These are phyloP conservation scores for Micropoecilia bifurca DNA, from an alignment of 2,797 vertebrate species.

Conservation along the genomic window DNA sequence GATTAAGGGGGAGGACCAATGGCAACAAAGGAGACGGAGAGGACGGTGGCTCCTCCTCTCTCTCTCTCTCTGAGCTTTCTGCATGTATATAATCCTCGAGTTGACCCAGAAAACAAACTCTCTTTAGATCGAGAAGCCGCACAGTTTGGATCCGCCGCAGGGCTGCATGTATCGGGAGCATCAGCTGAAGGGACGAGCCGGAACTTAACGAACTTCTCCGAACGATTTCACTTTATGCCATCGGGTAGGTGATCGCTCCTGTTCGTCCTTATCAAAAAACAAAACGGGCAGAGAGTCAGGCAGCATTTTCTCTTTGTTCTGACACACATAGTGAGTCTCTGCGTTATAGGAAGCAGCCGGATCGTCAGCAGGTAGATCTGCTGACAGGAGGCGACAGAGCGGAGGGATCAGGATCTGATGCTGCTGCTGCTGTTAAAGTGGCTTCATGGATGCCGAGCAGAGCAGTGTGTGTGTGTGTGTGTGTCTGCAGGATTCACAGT, in stretches of 20 bases:
- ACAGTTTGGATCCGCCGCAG: slow-evolving; percentile 59
- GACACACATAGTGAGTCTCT: background rate
- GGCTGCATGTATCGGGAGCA: slow-evolving; percentile 69
- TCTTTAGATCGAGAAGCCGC: slow-evolving; percentile 59
- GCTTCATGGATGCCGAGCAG: background rate
- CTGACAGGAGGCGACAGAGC: background rate
- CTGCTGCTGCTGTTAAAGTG: background rate
- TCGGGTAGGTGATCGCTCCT: slow-evolving; percentile 54
- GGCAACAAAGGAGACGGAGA: slow-evolving; percentile 78
- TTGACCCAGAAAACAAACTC: slow-evolving; percentile 86
- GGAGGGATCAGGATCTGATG: background rate
- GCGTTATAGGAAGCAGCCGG: background rate
- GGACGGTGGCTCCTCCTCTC: slow-evolving; percentile 72
- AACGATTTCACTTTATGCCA: slow-evolving; percentile 32
- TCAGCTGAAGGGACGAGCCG: slow-evolving; percentile 59
- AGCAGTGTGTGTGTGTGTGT: background rate
- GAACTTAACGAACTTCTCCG: slow-evolving; percentile 51
- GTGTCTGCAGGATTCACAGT: background rate
- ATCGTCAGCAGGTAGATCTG: background rate
- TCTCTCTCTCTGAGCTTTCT: slow-evolving; percentile 53
- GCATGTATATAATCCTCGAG: slow-evolving; percentile 82
- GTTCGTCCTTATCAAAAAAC: slow-evolving; percentile 1
- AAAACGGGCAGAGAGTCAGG: slow-evolving; percentile 7
- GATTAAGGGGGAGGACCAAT: slow-evolving; percentile 82
- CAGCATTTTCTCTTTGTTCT: slow-evolving; percentile 29